Evolutionary conservation across 2,888 invertebrate species (phyloP).

Genomic region (Neocrepidodera transversa): DNA sequence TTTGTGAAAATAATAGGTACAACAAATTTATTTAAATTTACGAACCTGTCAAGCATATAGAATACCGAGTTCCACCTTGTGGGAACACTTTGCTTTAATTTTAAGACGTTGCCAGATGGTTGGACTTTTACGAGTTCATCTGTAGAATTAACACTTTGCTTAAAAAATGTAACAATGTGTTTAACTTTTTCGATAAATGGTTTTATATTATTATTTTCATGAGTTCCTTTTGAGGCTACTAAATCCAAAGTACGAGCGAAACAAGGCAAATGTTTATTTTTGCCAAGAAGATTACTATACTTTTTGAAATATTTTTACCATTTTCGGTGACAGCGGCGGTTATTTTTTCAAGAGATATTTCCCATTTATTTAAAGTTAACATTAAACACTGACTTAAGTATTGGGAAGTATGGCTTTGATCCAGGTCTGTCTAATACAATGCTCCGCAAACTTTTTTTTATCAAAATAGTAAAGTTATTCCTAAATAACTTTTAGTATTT

Average conservation of each 20-base stretch:
- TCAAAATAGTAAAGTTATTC: conserved; percentile 10
- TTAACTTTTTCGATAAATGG: conserved; percentile 32
- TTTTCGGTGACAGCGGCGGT: conserved; percentile 10
- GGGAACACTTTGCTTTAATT: conserved; percentile 43
- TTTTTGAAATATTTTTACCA: no score
- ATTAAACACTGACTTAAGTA: not conserved
- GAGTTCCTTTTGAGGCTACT: conserved; percentile 12
- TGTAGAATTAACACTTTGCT: conserved; percentile 42
- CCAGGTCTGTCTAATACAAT: conserved; percentile 1
- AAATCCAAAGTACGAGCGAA: conserved; percentile 21
- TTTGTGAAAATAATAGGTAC: not conserved
- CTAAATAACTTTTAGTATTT: conserved; percentile 15
- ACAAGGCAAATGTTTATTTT: conserved; percentile 14
- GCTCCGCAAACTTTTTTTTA: not conserved
- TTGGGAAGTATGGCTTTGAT: conserved; percentile 1
- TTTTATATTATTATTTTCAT: conserved; percentile 6
- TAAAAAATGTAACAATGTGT: conserved; percentile 42
- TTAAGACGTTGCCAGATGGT: conserved; percentile 35
- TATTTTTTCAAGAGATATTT: conserved; percentile 5
- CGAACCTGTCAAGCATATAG: conserved; percentile 7
- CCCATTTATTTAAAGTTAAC: not conserved
- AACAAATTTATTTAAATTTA: not conserved
- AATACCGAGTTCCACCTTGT: conserved; percentile 48
- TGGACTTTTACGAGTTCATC: conserved; percentile 43
- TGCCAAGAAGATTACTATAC: conserved; percentile 16